A percentile compares a stretch with the other conserved stretches of the same genome.
Conservation (phyloP, 2,888 invertebrate species). For the Elysia crispata region DNA sequence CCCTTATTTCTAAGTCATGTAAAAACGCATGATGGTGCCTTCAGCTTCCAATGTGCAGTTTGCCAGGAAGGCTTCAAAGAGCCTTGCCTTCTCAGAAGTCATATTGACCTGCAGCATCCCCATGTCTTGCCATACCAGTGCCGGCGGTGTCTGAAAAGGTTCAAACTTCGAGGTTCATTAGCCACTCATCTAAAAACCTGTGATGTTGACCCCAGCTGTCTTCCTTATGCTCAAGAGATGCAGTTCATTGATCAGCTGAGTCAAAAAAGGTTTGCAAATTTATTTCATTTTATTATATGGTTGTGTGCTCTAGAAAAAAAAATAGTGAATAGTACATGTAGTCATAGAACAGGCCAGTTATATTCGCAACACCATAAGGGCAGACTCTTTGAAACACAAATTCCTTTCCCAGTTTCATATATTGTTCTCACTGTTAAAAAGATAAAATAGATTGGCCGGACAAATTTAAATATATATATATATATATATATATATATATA, state of each 20-base stretch:
- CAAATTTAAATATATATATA: too few species aligned
- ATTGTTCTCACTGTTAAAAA: too few species aligned
- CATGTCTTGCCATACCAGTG: constrained; percentile 49
- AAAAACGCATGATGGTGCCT: constrained; percentile 30
- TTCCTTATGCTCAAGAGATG: constrained; percentile 48
- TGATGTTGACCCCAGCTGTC: constrained; percentile 42
- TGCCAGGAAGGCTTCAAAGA: constrained; percentile 50
- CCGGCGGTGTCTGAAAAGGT: constrained; percentile 45
- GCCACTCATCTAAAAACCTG: constrained; percentile 48
- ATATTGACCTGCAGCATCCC: constrained; percentile 47
- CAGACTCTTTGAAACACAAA: too few species aligned
- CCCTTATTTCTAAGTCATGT: constrained; percentile 37
- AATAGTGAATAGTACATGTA: too few species aligned
- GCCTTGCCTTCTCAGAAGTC: constrained; percentile 42
- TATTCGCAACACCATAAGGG: too few species aligned
- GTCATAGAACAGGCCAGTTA: too few species aligned
- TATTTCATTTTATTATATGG: too few species aligned
- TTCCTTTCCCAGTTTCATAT: too few species aligned
- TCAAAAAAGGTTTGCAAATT: constrained; percentile 42
- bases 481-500: too few species aligned
- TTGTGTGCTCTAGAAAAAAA: too few species aligned
- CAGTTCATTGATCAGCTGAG: constrained; percentile 46
- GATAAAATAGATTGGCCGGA: too few species aligned
- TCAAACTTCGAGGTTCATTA: constrained; percentile 48
- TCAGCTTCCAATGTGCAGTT: constrained; percentile 48